Evolutionary conservation across 2,113 vertebrate genomes (phyloP), one percentile per base, ranked within the genome.

Genomic region (Odontophorus gujanensis): DNA sequence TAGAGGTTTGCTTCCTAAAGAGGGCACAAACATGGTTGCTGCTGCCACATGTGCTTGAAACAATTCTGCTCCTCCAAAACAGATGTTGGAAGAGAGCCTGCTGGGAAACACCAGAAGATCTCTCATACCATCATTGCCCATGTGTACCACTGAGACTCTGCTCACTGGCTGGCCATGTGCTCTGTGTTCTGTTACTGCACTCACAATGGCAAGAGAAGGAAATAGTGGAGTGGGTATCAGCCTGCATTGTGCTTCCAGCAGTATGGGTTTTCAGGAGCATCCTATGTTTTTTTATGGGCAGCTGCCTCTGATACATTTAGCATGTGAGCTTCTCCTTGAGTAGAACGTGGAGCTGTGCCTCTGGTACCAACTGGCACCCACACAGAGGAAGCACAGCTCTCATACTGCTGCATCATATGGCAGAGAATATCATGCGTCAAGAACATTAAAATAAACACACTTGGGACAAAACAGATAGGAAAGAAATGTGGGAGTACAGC

Each of bases 41-140:
- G 2, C 45, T 83, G 42, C 47, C 8, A 2, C 6, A 5, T 38
- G 24, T 47, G 32, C 58, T 66, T 77, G 68, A 68, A 77, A 82
- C 10, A 4, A 34, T 7, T 42, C 55, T 4, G 6, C 18, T 55
- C 15, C 25, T 63, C 68, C 0, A 0, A 71, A 43, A 25, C 18
- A 36, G 65, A 72, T 8, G 11, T 38, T 87, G 13, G 51, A 53
- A 59, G 26, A 4, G 6, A 40, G 58, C 45, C 43, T 22, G 1
- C 9, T 47, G 36, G 71, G 59, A 42, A 91, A n/a, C 28, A 28
- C 28, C 25, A 32, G 13, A 24, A 53, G 59, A 77, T 38, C 36
- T 42, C 42, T 20, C 11, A 24, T 74, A 11, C 42, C n/a, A 47
- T 55, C 18, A 47, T 45, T 48, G 7, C 7, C 3, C 7, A 24